Evolutionary conservation across 2,113 vertebrate genomes (phyloP).

Genomic region (Oxygymnocypris stewartii): DNA sequence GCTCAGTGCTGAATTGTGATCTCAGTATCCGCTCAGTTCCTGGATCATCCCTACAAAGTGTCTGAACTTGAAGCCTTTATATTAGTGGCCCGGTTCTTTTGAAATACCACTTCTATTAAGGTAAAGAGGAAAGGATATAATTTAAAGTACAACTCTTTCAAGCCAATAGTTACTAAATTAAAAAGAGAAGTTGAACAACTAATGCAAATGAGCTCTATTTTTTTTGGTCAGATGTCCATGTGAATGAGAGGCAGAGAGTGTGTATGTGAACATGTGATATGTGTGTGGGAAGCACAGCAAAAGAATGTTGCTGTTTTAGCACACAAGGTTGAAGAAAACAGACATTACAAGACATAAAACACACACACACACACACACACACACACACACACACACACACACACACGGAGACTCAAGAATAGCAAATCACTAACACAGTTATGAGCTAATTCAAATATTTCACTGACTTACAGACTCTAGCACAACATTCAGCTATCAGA

Average conservation of each 20-base stretch:
- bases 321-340: not conserved
- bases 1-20: constrained; percentile 14
- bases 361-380: not conserved
- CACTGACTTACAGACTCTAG: not conserved
- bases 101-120: not conserved
- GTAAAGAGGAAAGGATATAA: not conserved
- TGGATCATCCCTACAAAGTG: not conserved
- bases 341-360: not conserved
- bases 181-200: not conserved
- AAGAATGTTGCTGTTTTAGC: not conserved
- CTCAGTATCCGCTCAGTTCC: not conserved
- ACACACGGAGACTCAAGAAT: not conserved
- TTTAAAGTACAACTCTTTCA: not conserved
- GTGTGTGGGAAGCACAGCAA: not conserved
- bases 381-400: not conserved
- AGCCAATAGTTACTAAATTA: not conserved
- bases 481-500: not conserved
- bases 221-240: not conserved
- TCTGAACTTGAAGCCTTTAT: not conserved
- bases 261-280: not conserved
- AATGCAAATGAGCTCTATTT: not conserved
- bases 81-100: not conserved
- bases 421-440: not conserved
- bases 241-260: not conserved
- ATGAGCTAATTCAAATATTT: not conserved